Conservation (phyloP, 2,888 invertebrate genomes). For the Euclidia mi region DNA sequence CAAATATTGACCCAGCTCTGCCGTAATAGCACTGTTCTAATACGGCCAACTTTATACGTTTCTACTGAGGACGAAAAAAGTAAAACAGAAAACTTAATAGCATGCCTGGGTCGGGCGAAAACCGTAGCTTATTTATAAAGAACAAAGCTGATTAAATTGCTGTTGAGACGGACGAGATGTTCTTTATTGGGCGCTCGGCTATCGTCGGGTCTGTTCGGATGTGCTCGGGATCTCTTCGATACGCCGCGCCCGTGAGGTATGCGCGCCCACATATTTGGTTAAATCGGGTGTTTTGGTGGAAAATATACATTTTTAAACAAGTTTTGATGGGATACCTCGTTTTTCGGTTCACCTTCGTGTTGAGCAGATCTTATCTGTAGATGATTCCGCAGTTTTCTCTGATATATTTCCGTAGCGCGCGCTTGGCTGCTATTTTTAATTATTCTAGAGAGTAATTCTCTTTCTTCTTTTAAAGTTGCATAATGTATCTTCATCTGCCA, state of each 20-base stretch:
- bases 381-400: conserved; percentile 7
- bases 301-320: conserved; percentile 56
- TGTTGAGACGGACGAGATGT: conserved; percentile 68
- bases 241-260: conserved; percentile 37
- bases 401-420: conserved; percentile 10
- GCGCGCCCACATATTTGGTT: conserved; percentile 49
- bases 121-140: conserved; percentile 72
- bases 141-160: conserved; percentile 80
- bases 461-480: too few relatives aligned
- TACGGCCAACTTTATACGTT: conserved; percentile 52
- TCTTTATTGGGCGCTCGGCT: conserved; percentile 66
- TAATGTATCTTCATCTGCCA: not conserved
- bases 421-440: conserved; percentile 23
- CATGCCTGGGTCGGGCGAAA: conserved; percentile 61
- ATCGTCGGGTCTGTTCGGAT: conserved; percentile 53
- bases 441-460: conserved; percentile 13
- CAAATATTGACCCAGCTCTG: conserved; percentile 24
- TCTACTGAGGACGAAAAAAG: conserved; percentile 51
- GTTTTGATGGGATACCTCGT: conserved; percentile 28
- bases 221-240: conserved; percentile 37
- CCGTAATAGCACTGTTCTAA: conserved; percentile 41
- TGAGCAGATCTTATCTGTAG: conserved; percentile 1
- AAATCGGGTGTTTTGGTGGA: conserved; percentile 44
- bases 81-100: conserved; percentile 59
- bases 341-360: conserved; percentile 20